A percentile compares a stretch with the other conserved stretches of the same genome.
Evolutionary conservation across 2,797 vertebrate genomes (phyloP).

Genomic region (Scyliorhinus canicula): DNA sequence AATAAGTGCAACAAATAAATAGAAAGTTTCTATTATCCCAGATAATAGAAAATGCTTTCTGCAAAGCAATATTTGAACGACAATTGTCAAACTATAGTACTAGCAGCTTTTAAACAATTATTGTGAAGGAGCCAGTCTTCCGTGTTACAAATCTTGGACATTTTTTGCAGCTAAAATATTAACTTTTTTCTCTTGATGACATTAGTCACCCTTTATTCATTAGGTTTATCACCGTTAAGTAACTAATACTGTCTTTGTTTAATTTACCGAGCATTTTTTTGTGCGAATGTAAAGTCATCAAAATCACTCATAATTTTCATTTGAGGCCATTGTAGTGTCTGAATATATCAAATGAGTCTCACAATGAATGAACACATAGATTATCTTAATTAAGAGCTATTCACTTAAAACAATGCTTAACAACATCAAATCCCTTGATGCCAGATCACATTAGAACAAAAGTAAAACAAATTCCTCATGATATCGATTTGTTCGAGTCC

Average conservation of each 20-base stretch:
- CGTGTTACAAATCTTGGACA: background rate
- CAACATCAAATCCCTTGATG: background rate
- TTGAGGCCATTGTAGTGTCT: background rate
- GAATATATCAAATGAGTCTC: background rate
- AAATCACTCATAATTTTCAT: background rate
- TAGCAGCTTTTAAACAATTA: background rate
- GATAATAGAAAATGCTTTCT: background rate
- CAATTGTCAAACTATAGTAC: background rate
- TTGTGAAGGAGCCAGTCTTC: background rate
- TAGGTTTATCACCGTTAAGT: background rate
- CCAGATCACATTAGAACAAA: background rate
- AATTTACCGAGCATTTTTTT: background rate
- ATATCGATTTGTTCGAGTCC: background rate
- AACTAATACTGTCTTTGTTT: background rate
- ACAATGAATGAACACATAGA: background rate
- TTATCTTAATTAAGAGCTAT: background rate
- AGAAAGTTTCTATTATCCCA: background rate
- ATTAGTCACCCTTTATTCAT: background rate
- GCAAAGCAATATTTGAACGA: background rate
- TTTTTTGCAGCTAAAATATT: background rate
- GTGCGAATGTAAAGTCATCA: background rate
- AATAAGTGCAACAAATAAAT: background rate
- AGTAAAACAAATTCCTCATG: background rate
- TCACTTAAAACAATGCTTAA: constrained; percentile 1
- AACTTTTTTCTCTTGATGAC: background rate